A percentile compares a stretch with the other conserved stretches of the same genome.
Conservation (phyloP, 1,140 invertebrate species). For the Conus ventricosus region DNA sequence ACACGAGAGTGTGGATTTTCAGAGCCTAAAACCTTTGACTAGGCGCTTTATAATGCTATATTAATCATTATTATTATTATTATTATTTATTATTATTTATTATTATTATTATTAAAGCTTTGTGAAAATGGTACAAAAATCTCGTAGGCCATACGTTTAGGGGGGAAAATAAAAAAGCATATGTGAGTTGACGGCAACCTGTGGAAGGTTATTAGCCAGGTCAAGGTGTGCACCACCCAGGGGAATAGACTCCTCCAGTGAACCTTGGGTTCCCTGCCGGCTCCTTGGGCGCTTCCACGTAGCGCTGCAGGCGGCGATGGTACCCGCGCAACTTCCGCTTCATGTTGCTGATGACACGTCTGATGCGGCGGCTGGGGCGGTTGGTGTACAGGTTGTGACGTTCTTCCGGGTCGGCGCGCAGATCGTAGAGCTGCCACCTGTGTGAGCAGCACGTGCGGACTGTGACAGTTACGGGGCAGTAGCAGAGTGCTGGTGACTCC, state of each 20-base stretch:
- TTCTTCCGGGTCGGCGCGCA: constrained; percentile 14
- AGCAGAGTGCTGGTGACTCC: not conserved
- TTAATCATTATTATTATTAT: too few relatives aligned
- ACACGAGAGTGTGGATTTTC: too few relatives aligned
- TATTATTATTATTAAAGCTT: too few relatives aligned
- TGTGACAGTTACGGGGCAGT: not conserved
- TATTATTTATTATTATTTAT: too few relatives aligned
- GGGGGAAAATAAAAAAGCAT: too few relatives aligned
- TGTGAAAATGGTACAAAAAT: too few relatives aligned
- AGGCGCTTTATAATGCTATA: too few relatives aligned
- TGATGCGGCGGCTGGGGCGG: not conserved
- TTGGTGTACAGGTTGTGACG: constrained; percentile 27
- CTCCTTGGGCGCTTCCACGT: not conserved
- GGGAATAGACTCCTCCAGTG: not conserved
- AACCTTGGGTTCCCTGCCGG: not conserved
- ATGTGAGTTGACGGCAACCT: too few relatives aligned
- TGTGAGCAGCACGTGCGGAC: too few relatives aligned
- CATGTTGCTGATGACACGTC: not conserved
- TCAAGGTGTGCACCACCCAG: constrained; percentile 20
- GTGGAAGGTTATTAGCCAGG: too few relatives aligned
- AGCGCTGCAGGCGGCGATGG: constrained; percentile 14
- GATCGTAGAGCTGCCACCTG: constrained; percentile 34
- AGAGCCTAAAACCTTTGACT: too few relatives aligned
- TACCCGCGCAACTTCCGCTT: not conserved
- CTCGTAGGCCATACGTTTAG: too few relatives aligned